These are phyloP conservation scores for Ectropis crepuscularia DNA, from an alignment of 2,888 invertebrate species.

Conservation along the genomic window DNA sequence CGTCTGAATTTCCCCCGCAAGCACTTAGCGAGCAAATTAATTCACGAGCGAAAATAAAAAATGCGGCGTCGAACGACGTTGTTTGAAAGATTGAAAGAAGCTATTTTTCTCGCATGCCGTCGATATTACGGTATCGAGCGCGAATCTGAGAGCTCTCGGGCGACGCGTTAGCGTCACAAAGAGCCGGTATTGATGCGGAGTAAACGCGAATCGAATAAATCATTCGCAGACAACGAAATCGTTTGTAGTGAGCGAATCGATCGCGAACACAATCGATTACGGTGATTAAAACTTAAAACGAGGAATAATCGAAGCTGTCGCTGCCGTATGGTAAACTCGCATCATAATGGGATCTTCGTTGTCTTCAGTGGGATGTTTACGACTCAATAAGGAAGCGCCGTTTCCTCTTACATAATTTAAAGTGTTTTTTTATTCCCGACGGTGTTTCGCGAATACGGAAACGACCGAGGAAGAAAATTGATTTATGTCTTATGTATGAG, in stretches of 20 bases:
- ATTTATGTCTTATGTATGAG: conserved; percentile 14
- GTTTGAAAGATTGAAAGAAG: conserved; percentile 64
- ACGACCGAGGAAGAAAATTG: conserved; percentile 17
- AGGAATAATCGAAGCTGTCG: conserved; percentile 45
- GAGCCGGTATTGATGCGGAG: conserved; percentile 58
- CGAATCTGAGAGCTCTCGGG: conserved; percentile 50
- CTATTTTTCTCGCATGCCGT: conserved; percentile 61
- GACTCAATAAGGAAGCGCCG: conserved; percentile 17
- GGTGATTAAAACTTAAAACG: conserved; percentile 49
- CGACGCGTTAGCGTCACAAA: conserved; percentile 65
- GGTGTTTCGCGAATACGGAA: conserved; percentile 21
- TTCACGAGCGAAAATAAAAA: conserved; percentile 67
- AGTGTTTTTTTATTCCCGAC: conserved; percentile 19
- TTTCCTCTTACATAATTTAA: conserved; percentile 16
- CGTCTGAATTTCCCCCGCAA: conserved; percentile 58
- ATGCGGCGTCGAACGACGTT: conserved; percentile 55
- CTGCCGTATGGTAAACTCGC: conserved; percentile 37
- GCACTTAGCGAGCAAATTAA: conserved; percentile 75
- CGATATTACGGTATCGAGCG: conserved; percentile 57
- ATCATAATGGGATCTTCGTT: conserved; percentile 22
- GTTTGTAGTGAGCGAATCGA: conserved; percentile 62
- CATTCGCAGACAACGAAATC: conserved; percentile 61
- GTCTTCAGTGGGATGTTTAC: conserved; percentile 22
- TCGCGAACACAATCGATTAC: conserved; percentile 63
- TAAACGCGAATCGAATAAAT: conserved; percentile 72